phyloP scores from a whole-genome alignment of 2,888 invertebrate genomes.

The Caenorhabditis doughertyi region DNA sequence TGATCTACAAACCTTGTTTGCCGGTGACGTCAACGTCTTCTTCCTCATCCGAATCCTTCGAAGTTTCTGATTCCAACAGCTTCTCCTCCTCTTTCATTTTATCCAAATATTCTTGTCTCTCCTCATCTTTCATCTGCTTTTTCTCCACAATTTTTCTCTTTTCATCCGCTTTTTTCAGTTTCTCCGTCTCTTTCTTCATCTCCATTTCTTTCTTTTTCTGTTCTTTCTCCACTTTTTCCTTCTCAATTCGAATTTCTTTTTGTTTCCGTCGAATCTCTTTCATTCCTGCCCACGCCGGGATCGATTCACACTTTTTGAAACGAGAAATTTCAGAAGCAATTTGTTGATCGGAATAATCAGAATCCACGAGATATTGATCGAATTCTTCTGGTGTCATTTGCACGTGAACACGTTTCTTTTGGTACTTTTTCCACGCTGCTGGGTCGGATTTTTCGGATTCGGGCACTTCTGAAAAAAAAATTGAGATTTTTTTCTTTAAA shows the following conservation, averaged over 20 bases:
- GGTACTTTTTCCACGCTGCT: conserved; percentile 37
- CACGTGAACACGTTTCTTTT: conserved; percentile 28
- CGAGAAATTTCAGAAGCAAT: too few relatives aligned
- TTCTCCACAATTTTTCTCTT: conserved; percentile 26
- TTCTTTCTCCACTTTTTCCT: conserved; percentile 23
- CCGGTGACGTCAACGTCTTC: conserved; percentile 11
- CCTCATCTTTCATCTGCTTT: conserved; percentile 21
- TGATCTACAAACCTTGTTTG: too few relatives aligned
- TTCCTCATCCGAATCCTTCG: neutral
- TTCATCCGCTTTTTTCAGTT: conserved; percentile 46
- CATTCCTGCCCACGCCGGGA: conserved; percentile 23
- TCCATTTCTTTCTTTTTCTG: conserved; percentile 12
- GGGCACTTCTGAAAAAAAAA: conserved; percentile 34
- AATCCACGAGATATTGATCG: conserved; percentile 47
- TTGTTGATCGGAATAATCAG: conserved; percentile 37
- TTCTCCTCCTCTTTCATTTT: conserved; percentile 38
- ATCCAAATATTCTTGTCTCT: conserved; percentile 42
- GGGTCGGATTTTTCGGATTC: conserved; percentile 49
- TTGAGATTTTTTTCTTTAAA: conserved; percentile 9
- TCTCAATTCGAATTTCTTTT: neutral
- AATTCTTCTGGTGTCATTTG: conserved; percentile 51
- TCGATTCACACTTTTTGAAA: neutral
- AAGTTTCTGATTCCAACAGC: conserved; percentile 1
- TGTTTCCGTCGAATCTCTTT: conserved; percentile 34
- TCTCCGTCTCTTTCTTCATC: conserved; percentile 36